Evolutionary conservation across 2,113 vertebrate species (phyloP).

Genomic region (Prionailurus bengalensis): DNA sequence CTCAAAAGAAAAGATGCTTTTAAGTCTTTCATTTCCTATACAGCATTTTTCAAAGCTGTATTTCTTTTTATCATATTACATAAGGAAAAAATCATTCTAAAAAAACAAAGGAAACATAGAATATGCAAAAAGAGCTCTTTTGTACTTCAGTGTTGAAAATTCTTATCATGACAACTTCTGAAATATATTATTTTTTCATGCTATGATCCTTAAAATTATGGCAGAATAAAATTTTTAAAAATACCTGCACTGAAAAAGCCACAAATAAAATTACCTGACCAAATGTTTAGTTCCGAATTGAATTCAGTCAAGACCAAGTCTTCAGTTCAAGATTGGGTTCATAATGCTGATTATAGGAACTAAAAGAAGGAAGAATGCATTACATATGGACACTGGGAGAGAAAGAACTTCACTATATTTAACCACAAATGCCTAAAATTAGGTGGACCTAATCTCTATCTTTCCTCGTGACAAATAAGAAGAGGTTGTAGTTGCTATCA

Average conservation of each 20-base stretch:
- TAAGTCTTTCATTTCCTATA: not conserved
- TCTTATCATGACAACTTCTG: not conserved
- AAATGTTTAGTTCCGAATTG: constrained; percentile 37
- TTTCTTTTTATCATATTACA: constrained; percentile 21
- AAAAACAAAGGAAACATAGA: constrained; percentile 26
- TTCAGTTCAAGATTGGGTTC: constrained; percentile 26
- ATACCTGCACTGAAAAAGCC: constrained; percentile 2
- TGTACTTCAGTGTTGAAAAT: constrained; percentile 12
- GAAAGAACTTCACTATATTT: not conserved
- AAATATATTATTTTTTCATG: constrained; percentile 23
- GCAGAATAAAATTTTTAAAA: not conserved
- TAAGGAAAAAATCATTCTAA: not conserved
- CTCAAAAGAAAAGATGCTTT: constrained; percentile 19
- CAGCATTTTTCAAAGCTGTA: not conserved
- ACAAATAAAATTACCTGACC: constrained; percentile 25
- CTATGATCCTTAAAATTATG: not conserved
- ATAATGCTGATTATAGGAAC: constrained; percentile 22
- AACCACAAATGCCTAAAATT: not conserved
- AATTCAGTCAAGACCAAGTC: constrained; percentile 11
- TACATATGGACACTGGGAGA: not conserved
- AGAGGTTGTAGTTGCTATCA: not conserved
- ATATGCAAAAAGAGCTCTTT: not conserved
- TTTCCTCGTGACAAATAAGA: constrained; percentile 25
- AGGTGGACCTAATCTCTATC: not conserved
- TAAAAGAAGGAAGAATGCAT: not conserved